Evolutionary conservation across 2,113 vertebrate genomes (phyloP), one percentile per base, ranked within the genome.

Genomic region (Archilochus colubris): DNA sequence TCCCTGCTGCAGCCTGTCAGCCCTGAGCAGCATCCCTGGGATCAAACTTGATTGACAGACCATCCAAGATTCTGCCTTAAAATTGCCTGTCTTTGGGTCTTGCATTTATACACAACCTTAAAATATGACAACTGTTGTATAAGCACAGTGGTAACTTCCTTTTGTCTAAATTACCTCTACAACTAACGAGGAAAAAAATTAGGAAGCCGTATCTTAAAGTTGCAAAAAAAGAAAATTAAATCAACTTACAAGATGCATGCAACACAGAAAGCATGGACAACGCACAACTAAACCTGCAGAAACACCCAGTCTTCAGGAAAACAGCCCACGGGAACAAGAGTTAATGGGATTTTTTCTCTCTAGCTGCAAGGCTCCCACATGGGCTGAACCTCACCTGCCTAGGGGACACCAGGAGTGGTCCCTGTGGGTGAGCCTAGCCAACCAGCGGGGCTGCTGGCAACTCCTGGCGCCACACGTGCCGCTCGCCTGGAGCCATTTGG

Each of bases 101-200:
- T 6, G 3, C 10, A 1, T 0, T 22, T 6, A 7, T 2, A 27
- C 6, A 10, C 24, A 4, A 6, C 64, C 54, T 53, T 7, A 43
- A 30, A 50, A 50, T 27, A 8, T 3, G 4, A 25, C 0, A 1
- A 10, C 30, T 63, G 31, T 2, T 3, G 2, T 0, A 5, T 21
- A 5, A 68, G 36, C 62, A 15, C 19, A 14, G 48, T 2, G 28
- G 7, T 2, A 27, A 7, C 3, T 57, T 30, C 28, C 4, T 11
- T 28, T 68, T 10, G 12, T 36, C 54, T 33, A 25, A 40, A 31
- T 3, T 7, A 27, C 12, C 67, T 30, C 40, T 31, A 57, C 12
- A 77, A 51, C 51, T 43, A 70, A 28, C 7, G 10, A 31, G 11
- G 10, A 25, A 59, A 12, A 10, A 63, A 58, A 43, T 3, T 0